phyloP scores from a whole-genome alignment of 92 coral and sea anemone genomes.

The Diadumene lineata region DNA sequence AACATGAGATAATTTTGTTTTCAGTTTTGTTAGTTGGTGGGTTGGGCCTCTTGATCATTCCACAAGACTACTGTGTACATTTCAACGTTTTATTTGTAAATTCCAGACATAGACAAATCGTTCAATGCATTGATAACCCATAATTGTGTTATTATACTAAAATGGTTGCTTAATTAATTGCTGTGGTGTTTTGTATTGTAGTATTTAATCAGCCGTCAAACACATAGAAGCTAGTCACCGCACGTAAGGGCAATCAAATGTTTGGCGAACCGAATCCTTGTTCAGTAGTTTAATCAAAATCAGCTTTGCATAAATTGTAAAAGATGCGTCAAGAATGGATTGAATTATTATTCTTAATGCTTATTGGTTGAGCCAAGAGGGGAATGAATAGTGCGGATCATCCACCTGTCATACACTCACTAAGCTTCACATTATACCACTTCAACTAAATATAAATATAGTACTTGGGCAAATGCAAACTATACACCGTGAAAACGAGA shows the following conservation, averaged over 20 bases:
- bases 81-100: constrained; percentile 7
- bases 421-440: neutral
- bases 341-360: neutral
- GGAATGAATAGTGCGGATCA: neutral
- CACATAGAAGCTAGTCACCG: too few species aligned
- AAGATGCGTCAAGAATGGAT: constrained; percentile 3
- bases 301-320: constrained; percentile 28
- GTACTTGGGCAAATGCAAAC: too few species aligned
- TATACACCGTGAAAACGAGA: neutral
- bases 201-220: neutral
- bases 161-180: neutral
- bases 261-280: neutral
- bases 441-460: too few species aligned
- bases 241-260: neutral
- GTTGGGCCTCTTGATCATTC: neutral
- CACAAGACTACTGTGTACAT: constrained; percentile 10
- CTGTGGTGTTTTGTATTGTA: neutral
- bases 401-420: constrained; percentile 15
- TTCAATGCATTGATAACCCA: neutral
- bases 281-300: neutral
- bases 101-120: constrained; percentile 18
- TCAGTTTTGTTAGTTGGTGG: neutral
- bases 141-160: neutral
- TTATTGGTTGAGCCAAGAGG: constrained; percentile 8
- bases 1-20: neutral